Evolutionary conservation across 2,888 invertebrate genomes (phyloP).

Genomic region (Watsonalla binaria): DNA sequence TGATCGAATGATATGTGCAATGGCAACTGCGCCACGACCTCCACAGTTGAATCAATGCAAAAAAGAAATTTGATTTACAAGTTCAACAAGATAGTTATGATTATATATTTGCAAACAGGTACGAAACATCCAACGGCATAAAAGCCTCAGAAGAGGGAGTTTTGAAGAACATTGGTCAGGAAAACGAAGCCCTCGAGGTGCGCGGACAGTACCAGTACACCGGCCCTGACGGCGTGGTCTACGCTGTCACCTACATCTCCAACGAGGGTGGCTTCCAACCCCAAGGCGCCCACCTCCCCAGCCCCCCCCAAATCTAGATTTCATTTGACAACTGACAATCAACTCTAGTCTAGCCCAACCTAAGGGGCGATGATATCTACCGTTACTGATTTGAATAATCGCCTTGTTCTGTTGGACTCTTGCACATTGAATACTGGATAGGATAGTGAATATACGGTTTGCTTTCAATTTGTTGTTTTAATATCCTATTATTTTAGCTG

Average conservation of each 20-base stretch:
- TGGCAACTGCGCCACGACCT: too few species aligned
- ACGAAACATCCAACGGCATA: constrained; percentile 60
- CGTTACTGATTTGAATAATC: constrained; percentile 14
- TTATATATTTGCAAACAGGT: constrained; percentile 24
- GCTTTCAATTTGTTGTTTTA: constrained; percentile 11
- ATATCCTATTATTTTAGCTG: background rate
- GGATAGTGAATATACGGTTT: constrained; percentile 28
- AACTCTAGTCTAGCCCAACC: constrained; percentile 20
- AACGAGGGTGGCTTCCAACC: constrained; percentile 77
- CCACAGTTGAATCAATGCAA: too few species aligned
- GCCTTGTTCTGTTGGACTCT: constrained; percentile 16
- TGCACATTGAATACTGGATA: constrained; percentile 23
- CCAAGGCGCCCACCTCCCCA: constrained; percentile 46
- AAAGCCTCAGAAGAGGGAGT: constrained; percentile 38
- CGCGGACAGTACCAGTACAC: constrained; percentile 69
- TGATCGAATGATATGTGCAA: too few species aligned
- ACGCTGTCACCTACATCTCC: constrained; percentile 69
- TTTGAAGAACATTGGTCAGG: constrained; percentile 62
- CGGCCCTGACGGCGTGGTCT: constrained; percentile 62
- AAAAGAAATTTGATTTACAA: too few species aligned
- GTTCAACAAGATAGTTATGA: too few species aligned
- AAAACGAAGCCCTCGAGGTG: constrained; percentile 63
- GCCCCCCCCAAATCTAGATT: too few species aligned
- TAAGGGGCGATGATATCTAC: constrained; percentile 13
- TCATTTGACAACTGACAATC: background rate